Conservation (phyloP, 2,888 invertebrate genomes). For the Sialis fuliginosa region DNA sequence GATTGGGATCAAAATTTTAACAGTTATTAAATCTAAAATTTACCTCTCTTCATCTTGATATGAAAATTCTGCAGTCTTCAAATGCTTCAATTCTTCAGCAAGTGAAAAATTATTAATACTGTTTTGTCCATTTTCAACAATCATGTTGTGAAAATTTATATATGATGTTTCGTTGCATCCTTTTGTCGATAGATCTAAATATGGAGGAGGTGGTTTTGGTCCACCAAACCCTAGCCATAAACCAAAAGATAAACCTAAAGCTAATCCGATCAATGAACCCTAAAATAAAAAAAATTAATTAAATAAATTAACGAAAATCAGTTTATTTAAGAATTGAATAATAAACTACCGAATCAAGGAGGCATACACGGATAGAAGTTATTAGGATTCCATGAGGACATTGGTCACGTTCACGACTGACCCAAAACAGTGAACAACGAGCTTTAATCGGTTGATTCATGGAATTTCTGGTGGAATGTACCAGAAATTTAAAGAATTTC, state of each 20-base stretch:
- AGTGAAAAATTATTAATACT: neutral
- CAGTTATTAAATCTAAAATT: neutral
- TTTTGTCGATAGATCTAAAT: conserved; percentile 36
- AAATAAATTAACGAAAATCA: neutral
- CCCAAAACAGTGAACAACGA: too few relatives aligned
- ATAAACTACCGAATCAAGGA: too few relatives aligned
- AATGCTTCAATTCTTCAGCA: neutral
- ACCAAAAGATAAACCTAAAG: conserved; percentile 44
- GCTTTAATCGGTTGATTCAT: too few relatives aligned
- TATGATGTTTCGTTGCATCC: conserved; percentile 27
- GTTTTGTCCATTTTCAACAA: neutral
- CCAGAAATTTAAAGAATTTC: too few relatives aligned
- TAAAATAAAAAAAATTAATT: conserved; percentile 18
- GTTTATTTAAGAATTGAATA: too few relatives aligned
- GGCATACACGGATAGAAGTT: too few relatives aligned
- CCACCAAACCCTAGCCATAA: conserved; percentile 77
- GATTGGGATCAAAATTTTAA: too few relatives aligned
- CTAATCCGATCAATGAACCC: conserved; percentile 51
- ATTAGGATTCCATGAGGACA: too few relatives aligned
- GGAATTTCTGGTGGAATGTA: too few relatives aligned
- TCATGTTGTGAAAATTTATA: neutral
- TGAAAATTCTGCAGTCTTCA: neutral
- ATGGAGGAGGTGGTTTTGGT: conserved; percentile 42
- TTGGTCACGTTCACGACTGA: too few relatives aligned
- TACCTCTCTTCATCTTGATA: neutral